A percentile compares a stretch with the other conserved stretches of the same genome.
phyloP scores from a whole-genome alignment of 2,113 vertebrate species.

The Cyphomyrus plagiostoma region DNA sequence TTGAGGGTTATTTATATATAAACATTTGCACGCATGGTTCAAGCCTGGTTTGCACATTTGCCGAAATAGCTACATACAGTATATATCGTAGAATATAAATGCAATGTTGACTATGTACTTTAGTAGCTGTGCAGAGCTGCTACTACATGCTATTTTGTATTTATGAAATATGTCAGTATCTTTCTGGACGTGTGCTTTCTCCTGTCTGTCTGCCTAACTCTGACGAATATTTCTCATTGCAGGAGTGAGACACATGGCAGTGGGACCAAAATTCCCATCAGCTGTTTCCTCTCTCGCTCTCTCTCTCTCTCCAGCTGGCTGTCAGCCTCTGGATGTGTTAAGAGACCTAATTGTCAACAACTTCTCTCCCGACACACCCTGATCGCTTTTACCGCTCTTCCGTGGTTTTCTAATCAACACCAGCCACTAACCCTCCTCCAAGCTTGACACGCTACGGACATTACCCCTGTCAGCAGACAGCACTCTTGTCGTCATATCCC shows the following conservation, averaged over 20 bases:
- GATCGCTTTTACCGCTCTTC: not conserved
- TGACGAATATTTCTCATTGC: not conserved
- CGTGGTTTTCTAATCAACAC: not conserved
- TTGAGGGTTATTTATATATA: not conserved
- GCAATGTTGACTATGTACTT: not conserved
- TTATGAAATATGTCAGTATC: not conserved
- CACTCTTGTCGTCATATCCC: not conserved
- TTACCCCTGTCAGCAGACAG: not conserved
- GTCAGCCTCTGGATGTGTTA: not conserved
- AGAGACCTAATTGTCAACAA: slow-evolving; percentile 1
- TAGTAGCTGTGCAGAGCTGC: not conserved
- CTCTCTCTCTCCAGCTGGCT: not conserved
- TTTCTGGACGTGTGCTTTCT: not conserved
- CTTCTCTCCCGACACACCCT: not conserved
- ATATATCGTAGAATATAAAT: not conserved
- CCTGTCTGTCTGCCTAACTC: not conserved
- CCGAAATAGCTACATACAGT: not conserved
- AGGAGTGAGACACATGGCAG: not conserved
- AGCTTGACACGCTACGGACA: not conserved
- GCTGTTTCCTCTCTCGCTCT: not conserved
- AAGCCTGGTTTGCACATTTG: not conserved
- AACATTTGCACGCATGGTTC: not conserved
- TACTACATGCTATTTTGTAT: not conserved
- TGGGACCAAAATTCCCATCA: not conserved
- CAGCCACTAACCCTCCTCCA: not conserved